Evolutionary conservation across 2,797 vertebrate species (phyloP).

Genomic region (Vireo griseus): DNA sequence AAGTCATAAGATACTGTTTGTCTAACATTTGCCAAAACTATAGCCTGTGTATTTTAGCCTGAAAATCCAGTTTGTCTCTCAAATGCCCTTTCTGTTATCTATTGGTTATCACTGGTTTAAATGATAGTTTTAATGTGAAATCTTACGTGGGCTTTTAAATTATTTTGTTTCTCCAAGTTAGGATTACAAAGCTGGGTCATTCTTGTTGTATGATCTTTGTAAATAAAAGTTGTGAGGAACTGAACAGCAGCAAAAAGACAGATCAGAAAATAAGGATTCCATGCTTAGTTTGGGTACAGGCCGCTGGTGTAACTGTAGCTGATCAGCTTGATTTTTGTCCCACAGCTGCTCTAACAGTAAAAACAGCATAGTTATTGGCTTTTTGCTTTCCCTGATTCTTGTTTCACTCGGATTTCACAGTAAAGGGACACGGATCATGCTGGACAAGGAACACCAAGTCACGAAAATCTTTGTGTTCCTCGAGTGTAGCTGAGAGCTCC

Average conservation of each 20-base stretch:
- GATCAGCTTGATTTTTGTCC: not conserved
- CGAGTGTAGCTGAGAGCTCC: not conserved
- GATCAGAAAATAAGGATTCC: not conserved
- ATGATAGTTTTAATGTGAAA: not conserved
- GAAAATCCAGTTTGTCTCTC: not conserved
- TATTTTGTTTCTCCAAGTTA: not conserved
- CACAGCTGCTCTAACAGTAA: not conserved
- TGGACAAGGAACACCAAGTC: not conserved
- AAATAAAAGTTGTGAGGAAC: not conserved
- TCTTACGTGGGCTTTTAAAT: not conserved
- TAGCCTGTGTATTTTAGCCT: not conserved
- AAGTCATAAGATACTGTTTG: not conserved
- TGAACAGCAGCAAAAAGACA: not conserved
- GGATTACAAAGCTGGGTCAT: not conserved
- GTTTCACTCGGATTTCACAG: not conserved
- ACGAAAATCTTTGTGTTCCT: not conserved
- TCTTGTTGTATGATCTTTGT: not conserved
- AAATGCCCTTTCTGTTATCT: not conserved
- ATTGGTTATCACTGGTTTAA: not conserved
- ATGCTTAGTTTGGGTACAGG: not conserved
- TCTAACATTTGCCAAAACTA: not conserved
- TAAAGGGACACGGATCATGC: not conserved
- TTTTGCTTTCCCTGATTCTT: not conserved
- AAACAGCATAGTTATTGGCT: not conserved
- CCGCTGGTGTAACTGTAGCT: not conserved